phyloP scores from a whole-genome alignment of 2,888 invertebrate genomes.

The Miltochrista miniata region DNA sequence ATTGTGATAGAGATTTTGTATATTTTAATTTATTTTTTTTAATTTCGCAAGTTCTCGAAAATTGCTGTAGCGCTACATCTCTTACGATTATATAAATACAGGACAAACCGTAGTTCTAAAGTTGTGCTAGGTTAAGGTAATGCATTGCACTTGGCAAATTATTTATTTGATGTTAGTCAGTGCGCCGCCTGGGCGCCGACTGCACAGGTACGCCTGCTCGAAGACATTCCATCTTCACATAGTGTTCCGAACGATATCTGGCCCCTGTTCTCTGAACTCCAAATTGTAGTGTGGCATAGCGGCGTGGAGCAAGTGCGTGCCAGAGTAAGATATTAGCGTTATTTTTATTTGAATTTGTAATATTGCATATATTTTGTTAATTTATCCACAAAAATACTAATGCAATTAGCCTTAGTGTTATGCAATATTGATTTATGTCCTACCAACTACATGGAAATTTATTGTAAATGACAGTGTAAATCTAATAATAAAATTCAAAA shows the following conservation, averaged over 20 bases:
- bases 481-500: slow-evolving; percentile 84
- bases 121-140: slow-evolving; percentile 78
- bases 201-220: slow-evolving; percentile 38
- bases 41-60: slow-evolving; percentile 79
- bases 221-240: slow-evolving; percentile 70
- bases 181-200: background rate
- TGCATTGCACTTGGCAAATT: slow-evolving; percentile 71
- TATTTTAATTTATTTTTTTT: slow-evolving; percentile 84
- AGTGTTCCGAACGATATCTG: slow-evolving; percentile 41
- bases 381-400: slow-evolving; percentile 82
- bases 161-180: slow-evolving; percentile 54
- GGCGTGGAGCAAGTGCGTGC: slow-evolving; percentile 67
- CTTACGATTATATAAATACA: slow-evolving; percentile 70
- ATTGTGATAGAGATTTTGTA: slow-evolving; percentile 84
- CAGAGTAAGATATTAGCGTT: slow-evolving; percentile 83
- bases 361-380: slow-evolving; percentile 83
- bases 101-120: slow-evolving; percentile 72
- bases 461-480: slow-evolving; percentile 84
- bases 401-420: slow-evolving; percentile 84
- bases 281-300: slow-evolving; percentile 53
- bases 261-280: slow-evolving; percentile 48
- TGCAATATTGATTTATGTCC: slow-evolving; percentile 84
- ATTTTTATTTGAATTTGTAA: slow-evolving; percentile 81
- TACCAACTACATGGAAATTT: slow-evolving; percentile 83
- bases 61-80: slow-evolving; percentile 77